Evolutionary conservation across 2,113 vertebrate genomes (phyloP).

Genomic region (Podocnemis expansa): DNA sequence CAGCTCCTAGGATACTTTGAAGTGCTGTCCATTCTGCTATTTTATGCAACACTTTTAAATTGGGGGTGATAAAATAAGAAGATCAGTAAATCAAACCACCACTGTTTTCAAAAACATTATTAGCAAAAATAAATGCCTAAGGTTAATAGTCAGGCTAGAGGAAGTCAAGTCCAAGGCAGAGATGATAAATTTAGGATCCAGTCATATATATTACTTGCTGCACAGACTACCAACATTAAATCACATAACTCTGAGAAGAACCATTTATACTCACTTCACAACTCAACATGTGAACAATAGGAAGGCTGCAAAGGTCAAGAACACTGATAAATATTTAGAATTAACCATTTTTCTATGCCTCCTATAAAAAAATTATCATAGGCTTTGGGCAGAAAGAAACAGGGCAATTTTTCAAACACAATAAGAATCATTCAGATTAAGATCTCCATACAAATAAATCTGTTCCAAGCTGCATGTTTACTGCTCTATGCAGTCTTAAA

Average conservation of each 20-base stretch:
- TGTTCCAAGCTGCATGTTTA: constrained; percentile 10
- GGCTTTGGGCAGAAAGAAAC: background rate
- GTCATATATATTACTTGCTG: background rate
- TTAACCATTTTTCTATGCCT: background rate
- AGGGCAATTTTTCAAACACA: background rate
- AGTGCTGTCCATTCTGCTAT: background rate
- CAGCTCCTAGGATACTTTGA: background rate
- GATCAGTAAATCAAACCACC: background rate
- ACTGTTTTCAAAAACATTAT: background rate
- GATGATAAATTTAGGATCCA: background rate
- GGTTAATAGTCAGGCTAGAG: background rate
- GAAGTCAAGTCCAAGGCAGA: background rate
- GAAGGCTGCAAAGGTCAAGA: background rate
- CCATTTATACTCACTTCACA: background rate
- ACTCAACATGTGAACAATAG: background rate
- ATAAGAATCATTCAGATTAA: background rate
- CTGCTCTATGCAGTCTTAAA: background rate
- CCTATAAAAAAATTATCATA: background rate
- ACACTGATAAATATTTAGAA: constrained; percentile 6
- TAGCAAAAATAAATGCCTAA: background rate
- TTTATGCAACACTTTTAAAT: background rate
- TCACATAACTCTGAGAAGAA: background rate
- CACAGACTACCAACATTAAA: background rate
- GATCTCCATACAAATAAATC: background rate
- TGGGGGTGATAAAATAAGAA: background rate